Base-by-base conservation (phyloP, 2,113 vertebrate genomes). In the Setophaga coronata region DNA sequence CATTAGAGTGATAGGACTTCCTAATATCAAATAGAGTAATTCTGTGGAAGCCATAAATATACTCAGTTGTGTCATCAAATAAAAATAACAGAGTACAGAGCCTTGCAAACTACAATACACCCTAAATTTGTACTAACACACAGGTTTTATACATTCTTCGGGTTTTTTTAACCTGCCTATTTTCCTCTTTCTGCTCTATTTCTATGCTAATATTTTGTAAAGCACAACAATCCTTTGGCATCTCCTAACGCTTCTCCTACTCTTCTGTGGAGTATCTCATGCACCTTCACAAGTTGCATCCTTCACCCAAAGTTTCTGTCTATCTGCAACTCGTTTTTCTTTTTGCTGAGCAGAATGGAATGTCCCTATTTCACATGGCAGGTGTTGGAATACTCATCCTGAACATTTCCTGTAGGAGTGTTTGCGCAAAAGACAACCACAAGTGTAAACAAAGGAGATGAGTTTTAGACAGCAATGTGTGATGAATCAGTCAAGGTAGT, bases 381-480 rank as follows among this genome's bases (percentile, higher is more conserved):
- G 95, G 88, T 96, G 79, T 43, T 92, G 85, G 79, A 73, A 88
- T 86, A 69, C 66, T 87, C 2, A 6, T 81, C 66, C 83, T 82
- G 93, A 93, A 61, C 33, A 40, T 76, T 81, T 93, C 77, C 89
- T 65, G 36, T 29, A 85, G 73, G n/a, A 96, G 48, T 76, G 53
- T 79, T 90, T 97, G 94, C 70, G 5, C 45, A 95, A 97, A 86
- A 79, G 40, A 87, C 62, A 76, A 95, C 36, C 29, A 33, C 25
- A 73, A 97, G 65, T 29, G 42, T 93, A 97, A 97, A 96, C 96
- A 97, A 77, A 85, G 84, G 73, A 66, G 65, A 94, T 3, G 69
- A 95, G 69, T 94, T 94, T 97, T 73, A 77, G 74, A 89, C 42
- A 90, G 90, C 93, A 91, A 77, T 43, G 81, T 71, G 87, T 42